Conservation (phyloP, 2,113 vertebrate genomes). For the Vulpes lagopus region DNA sequence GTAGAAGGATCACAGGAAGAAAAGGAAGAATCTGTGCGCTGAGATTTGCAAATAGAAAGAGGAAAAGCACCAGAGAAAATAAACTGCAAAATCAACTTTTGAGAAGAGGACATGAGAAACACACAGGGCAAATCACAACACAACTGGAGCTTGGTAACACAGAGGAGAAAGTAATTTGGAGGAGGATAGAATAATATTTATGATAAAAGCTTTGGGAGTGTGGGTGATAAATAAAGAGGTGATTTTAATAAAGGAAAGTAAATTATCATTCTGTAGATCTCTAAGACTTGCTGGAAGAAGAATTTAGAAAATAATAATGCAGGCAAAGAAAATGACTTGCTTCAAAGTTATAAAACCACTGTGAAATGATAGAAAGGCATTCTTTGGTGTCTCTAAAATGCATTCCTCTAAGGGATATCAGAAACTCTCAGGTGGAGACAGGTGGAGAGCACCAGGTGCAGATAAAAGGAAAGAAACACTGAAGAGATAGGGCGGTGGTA, state of each 20-base stretch:
- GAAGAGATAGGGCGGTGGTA: not conserved
- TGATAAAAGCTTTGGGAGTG: not conserved
- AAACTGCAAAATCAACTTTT: not conserved
- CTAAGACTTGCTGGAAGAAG: not conserved
- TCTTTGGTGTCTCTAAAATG: not conserved
- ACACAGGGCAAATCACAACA: not conserved
- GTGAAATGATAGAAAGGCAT: not conserved
- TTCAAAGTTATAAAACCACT: constrained; percentile 25
- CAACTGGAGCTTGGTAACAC: not conserved
- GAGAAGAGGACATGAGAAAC: not conserved
- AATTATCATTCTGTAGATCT: constrained; percentile 21
- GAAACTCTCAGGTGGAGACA: not conserved
- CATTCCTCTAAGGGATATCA: not conserved
- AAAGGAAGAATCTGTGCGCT: not conserved
- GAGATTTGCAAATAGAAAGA: not conserved
- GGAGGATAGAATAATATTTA: constrained; percentile 3
- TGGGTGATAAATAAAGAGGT: constrained; percentile 2
- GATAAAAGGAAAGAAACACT: not conserved
- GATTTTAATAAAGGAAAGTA: constrained; percentile 55
- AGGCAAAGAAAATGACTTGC: not conserved
- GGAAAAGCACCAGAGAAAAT: not conserved
- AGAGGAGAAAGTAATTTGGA: not conserved
- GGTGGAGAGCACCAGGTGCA: not conserved
- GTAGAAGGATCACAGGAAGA: not conserved
- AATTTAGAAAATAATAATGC: not conserved